Percentiles rank a stretch among this genome's conserved stretches.
These are phyloP conservation scores for Heterocephalus glaber DNA, from an alignment of 2,113 vertebrate genomes.

Conservation along the genomic window DNA sequence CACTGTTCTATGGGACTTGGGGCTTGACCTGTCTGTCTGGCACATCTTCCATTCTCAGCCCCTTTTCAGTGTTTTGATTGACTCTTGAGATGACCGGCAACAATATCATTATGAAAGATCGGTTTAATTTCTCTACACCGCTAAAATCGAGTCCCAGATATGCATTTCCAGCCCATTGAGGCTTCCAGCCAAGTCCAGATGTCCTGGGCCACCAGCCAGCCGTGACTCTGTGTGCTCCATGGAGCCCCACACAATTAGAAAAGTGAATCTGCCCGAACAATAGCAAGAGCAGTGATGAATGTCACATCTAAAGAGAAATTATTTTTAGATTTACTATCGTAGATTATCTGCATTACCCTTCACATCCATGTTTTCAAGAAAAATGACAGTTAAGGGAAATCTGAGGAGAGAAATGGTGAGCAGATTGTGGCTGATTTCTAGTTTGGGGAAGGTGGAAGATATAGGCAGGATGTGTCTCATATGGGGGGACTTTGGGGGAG, in stretches of 20 bases:
- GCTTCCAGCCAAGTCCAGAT: constrained; percentile 37
- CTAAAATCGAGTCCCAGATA: constrained; percentile 7
- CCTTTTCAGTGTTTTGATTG: background rate
- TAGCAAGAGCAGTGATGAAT: constrained; percentile 19
- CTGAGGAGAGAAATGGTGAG: background rate
- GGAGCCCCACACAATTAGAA: background rate
- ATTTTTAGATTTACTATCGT: constrained; percentile 61
- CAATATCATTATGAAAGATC: constrained; percentile 10
- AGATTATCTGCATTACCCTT: constrained; percentile 6
- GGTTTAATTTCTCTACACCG: background rate
- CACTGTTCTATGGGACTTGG: too few species aligned
- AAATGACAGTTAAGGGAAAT: constrained; percentile 40
- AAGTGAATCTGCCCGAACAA: background rate
- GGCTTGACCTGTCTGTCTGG: background rate
- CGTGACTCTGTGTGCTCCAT: background rate
- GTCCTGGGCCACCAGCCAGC: constrained; percentile 63
- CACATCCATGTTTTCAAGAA: constrained; percentile 24
- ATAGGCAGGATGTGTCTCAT: background rate
- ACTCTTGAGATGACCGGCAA: background rate
- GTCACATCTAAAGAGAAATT: constrained; percentile 50
- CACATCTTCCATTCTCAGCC: background rate
- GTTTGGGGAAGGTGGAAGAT: too few species aligned
- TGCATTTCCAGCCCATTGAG: background rate
- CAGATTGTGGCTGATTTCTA: background rate
- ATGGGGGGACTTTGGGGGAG: background rate